These are phyloP conservation scores for Sebastes taczanowskii DNA, from an alignment of 2,797 vertebrate genomes.

Conservation along the genomic window DNA sequence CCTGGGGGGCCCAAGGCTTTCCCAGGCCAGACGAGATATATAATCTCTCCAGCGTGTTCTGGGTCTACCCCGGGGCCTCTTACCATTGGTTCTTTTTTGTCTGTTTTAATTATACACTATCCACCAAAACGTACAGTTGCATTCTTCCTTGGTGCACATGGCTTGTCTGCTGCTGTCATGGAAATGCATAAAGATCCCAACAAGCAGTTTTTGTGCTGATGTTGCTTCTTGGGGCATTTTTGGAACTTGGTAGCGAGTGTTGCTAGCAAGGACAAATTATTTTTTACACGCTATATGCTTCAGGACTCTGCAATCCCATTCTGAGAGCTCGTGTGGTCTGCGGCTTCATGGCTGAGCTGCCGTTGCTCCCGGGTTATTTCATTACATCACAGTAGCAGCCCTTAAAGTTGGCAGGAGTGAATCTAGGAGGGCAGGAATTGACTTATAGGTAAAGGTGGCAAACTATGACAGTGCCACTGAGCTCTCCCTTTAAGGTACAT, in stretches of 20 bases:
- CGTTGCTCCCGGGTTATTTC: constrained; percentile 44
- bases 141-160: neutral
- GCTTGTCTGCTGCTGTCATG: neutral
- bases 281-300: constrained; percentile 25
- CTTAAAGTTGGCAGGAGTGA: constrained; percentile 1
- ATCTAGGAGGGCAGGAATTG: constrained; percentile 7
- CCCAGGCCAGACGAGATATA: too few species aligned
- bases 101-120: too few species aligned
- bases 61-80: accelerated
- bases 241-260: constrained; percentile 28
- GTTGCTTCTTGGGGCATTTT: constrained; percentile 38
- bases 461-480: neutral
- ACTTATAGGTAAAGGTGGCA: neutral
- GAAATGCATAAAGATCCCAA: constrained; percentile 13
- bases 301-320: constrained; percentile 31
- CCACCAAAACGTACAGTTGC: neutral
- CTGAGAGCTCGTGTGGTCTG: constrained; percentile 28
- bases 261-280: constrained; percentile 48
- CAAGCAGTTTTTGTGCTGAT: constrained; percentile 27
- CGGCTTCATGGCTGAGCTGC: constrained; percentile 30
- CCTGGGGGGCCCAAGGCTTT: too few species aligned
- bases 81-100: too few species aligned
- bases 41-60: too few species aligned
- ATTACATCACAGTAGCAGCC: constrained; percentile 34
- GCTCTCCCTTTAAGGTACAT: neutral